Evolutionary conservation across 2,797 vertebrate species (phyloP).

Genomic region (Phataginus tricuspis): DNA sequence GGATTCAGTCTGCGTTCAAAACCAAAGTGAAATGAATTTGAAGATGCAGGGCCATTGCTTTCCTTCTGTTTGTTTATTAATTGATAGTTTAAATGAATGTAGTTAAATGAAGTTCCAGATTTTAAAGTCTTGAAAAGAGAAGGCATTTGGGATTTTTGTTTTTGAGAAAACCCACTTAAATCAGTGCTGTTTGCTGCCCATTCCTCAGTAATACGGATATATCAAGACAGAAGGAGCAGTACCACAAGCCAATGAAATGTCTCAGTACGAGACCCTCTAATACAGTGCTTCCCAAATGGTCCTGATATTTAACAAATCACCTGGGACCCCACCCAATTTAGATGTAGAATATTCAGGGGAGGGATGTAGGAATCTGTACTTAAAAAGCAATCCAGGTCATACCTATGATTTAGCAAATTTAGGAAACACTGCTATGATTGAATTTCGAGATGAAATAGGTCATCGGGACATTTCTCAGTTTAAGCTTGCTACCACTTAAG

Average conservation of each 20-base stretch:
- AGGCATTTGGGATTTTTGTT: not conserved
- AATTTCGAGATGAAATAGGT: not conserved
- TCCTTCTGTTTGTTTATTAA: not conserved
- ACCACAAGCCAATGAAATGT: not conserved
- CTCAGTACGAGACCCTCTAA: not conserved
- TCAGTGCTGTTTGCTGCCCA: not conserved
- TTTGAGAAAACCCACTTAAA: not conserved
- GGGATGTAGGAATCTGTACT: not conserved
- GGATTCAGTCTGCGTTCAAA: not conserved
- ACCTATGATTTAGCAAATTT: not conserved
- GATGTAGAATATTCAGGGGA: not conserved
- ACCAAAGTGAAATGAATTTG: not conserved
- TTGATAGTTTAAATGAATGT: not conserved
- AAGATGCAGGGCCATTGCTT: not conserved
- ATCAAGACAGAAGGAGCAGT: not conserved
- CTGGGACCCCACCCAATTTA: not conserved
- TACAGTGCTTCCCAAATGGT: not conserved
- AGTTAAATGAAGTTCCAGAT: not conserved
- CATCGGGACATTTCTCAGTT: not conserved
- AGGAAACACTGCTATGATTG: not conserved
- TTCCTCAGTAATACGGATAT: not conserved
- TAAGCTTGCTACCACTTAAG: not conserved
- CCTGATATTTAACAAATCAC: not conserved
- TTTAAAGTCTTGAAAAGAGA: constrained; percentile 8
- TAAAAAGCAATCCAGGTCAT: not conserved